These are phyloP conservation scores for Neolamprologus hecqui DNA, from an alignment of 2,113 vertebrate species.

Conservation along the genomic window DNA sequence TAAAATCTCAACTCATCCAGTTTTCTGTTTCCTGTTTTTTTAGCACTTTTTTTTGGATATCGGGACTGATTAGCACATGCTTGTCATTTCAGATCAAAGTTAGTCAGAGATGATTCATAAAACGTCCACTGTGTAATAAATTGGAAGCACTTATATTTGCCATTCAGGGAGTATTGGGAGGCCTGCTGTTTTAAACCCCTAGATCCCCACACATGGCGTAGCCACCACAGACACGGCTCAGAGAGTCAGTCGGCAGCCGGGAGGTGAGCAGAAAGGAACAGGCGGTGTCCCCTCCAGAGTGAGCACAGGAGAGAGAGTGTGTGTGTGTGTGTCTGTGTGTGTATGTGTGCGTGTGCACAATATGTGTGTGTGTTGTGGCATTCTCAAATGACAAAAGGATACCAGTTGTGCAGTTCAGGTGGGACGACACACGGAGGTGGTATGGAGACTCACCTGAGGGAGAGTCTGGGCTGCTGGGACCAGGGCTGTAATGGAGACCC, in stretches of 20 bases:
- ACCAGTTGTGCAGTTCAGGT: slow-evolving; percentile 49
- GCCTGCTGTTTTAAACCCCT: slow-evolving; percentile 68
- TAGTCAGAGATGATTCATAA: slow-evolving; percentile 44
- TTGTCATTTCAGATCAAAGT: slow-evolving; percentile 45
- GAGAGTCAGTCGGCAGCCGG: slow-evolving; percentile 68
- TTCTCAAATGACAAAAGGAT: slow-evolving; percentile 67
- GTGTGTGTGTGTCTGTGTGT: neutral
- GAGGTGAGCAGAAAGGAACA: slow-evolving; percentile 71
- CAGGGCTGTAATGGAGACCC: slow-evolving; percentile 15
- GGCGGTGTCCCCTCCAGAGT: slow-evolving; percentile 72
- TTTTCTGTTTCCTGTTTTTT: neutral
- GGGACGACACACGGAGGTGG: slow-evolving; percentile 32
- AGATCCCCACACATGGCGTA: slow-evolving; percentile 68
- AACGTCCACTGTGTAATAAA: slow-evolving; percentile 41
- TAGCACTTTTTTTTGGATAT: neutral
- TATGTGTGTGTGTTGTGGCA: slow-evolving; percentile 50
- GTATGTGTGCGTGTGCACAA: neutral
- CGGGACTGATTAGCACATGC: neutral
- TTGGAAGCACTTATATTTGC: slow-evolving; percentile 43
- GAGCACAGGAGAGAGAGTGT: slow-evolving; percentile 47
- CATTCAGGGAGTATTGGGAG: slow-evolving; percentile 53
- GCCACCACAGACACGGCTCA: slow-evolving; percentile 68
- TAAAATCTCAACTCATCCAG: neutral
- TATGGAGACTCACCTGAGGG: slow-evolving; percentile 59
- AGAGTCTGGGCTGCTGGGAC: slow-evolving; percentile 32